phyloP scores from a whole-genome alignment of 1,140 invertebrate genomes.

The Scylla paramamosain region DNA sequence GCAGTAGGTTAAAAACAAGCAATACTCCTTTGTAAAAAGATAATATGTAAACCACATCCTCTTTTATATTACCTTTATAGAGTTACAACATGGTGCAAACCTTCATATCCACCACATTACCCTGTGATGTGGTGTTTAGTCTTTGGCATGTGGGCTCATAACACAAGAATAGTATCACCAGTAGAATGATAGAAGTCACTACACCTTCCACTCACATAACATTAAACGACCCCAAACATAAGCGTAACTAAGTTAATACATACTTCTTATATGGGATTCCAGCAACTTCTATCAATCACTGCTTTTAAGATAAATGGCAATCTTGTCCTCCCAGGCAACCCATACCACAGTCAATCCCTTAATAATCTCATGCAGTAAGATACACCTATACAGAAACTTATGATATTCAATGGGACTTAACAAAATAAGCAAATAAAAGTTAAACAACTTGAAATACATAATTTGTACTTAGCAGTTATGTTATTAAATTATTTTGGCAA shows the following conservation, averaged over 20 bases:
- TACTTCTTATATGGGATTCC: neutral
- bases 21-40: constrained; percentile 69
- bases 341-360: constrained; percentile 63
- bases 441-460: constrained; percentile 74
- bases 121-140: constrained; percentile 65
- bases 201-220: constrained; percentile 38
- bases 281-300: constrained; percentile 65
- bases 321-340: constrained; percentile 66
- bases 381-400: constrained; percentile 62
- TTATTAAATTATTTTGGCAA: constrained; percentile 69
- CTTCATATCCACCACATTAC: constrained; percentile 61
- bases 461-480: constrained; percentile 75
- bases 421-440: constrained; percentile 49
- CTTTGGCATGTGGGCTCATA: constrained; percentile 73
- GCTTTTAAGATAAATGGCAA: constrained; percentile 54
- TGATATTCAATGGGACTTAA: constrained; percentile 63
- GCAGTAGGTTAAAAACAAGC: constrained; percentile 67
- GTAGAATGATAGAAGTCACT: constrained; percentile 58
- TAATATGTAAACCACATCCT: constrained; percentile 66
- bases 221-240: neutral
- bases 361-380: constrained; percentile 67
- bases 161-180: constrained; percentile 61
- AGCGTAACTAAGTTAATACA: constrained; percentile 40
- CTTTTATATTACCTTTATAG: constrained; percentile 60
- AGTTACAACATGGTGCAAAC: constrained; percentile 70